These are phyloP conservation scores for Cottoperca gobio DNA, from an alignment of 2,797 vertebrate species.

Conservation along the genomic window DNA sequence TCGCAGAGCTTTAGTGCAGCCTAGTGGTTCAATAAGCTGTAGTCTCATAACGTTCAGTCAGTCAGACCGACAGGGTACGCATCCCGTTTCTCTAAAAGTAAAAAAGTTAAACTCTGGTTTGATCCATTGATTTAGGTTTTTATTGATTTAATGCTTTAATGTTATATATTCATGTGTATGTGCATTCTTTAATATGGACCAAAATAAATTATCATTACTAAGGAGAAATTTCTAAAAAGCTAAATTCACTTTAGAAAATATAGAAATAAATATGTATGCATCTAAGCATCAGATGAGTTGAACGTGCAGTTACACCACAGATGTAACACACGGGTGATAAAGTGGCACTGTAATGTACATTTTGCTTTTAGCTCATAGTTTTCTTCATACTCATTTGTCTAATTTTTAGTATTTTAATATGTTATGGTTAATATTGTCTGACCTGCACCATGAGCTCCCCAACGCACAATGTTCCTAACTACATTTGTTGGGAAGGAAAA, in stretches of 20 bases:
- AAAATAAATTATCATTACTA: no score
- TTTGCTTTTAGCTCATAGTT: background rate
- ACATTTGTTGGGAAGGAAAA: background rate
- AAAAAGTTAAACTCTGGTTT: background rate
- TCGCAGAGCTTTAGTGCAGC: conserved; percentile 36
- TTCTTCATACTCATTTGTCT: background rate
- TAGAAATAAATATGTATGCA: no score
- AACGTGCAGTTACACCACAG: background rate
- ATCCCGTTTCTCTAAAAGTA: background rate
- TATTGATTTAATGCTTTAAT: no score
- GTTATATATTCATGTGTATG: no score
- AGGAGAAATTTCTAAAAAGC: background rate
- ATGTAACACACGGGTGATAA: background rate
- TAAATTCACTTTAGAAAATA: background rate
- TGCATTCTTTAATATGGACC: no score
- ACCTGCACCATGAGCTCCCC: background rate
- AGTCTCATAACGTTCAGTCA: background rate
- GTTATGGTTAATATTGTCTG: background rate
- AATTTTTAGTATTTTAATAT: background rate
- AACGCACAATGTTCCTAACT: background rate
- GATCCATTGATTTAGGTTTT: no score
- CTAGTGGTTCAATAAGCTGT: conserved; percentile 45
- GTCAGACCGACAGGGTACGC: background rate
- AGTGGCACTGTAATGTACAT: background rate
- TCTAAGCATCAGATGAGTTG: background rate